Conservation (phyloP, 2,888 invertebrate genomes). For the Sphaerophoria rueppellii region DNA sequence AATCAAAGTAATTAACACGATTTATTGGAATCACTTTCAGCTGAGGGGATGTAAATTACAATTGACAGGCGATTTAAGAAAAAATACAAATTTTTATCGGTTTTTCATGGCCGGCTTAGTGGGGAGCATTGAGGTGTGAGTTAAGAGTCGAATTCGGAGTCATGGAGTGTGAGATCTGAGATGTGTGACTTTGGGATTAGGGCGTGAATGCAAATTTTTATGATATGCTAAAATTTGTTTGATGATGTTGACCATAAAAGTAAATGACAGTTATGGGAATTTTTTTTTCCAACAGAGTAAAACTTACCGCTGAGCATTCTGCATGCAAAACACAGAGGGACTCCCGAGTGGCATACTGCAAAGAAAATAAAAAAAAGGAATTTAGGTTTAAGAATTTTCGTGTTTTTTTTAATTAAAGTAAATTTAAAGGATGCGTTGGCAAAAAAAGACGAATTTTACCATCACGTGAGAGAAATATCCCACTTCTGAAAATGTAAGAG, state of each 20-base stretch:
- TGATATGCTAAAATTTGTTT: not conserved
- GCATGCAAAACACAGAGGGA: slow-evolving; percentile 51
- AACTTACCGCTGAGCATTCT: slow-evolving; percentile 70
- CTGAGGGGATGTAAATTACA: slow-evolving; percentile 8
- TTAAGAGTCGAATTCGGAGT: slow-evolving; percentile 12
- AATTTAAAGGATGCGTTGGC: not conserved
- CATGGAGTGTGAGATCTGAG: slow-evolving; percentile 36
- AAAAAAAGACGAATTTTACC: too few relatives aligned
- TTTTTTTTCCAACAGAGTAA: slow-evolving; percentile 5
- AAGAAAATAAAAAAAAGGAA: slow-evolving; percentile 33
- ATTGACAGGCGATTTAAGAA: slow-evolving; percentile 34
- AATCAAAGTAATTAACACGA: slow-evolving; percentile 42
- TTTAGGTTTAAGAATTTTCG: not conserved
- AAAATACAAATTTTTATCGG: too few relatives aligned
- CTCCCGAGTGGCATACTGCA: slow-evolving; percentile 61
- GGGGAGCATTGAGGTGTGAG: slow-evolving; percentile 39
- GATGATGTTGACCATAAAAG: slow-evolving; percentile 57
- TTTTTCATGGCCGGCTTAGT: slow-evolving; percentile 31
- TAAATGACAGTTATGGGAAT: slow-evolving; percentile 38
- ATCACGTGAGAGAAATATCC: too few relatives aligned
- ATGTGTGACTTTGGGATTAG: slow-evolving; percentile 24
- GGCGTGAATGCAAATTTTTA: not conserved
- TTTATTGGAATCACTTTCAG: slow-evolving; percentile 17
- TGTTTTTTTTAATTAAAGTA: not conserved
- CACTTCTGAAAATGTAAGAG: too few relatives aligned